Conservation (phyloP, 1,140 invertebrate genomes). For the Zaprionus gabonicus region DNA sequence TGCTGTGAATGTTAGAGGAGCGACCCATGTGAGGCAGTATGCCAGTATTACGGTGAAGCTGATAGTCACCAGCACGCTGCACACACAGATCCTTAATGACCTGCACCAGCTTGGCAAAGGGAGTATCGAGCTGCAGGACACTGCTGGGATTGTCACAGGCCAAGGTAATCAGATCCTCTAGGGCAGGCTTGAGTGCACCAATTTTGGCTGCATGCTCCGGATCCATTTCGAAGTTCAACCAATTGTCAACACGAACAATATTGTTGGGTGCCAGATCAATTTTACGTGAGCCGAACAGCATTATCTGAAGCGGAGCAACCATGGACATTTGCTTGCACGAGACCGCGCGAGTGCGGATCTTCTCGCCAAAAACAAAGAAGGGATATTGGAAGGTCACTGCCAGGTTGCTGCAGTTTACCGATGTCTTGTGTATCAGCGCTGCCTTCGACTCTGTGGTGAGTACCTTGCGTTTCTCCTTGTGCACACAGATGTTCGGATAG, state of each 20-base stretch:
- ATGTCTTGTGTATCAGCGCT: slow-evolving; percentile 98
- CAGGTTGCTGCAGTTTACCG: slow-evolving; percentile 96
- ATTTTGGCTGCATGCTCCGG: slow-evolving; percentile 91
- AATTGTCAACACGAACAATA: slow-evolving; percentile 93
- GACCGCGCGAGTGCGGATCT: slow-evolving; percentile 98
- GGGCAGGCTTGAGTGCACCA: slow-evolving; percentile 92
- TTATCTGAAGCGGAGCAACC: slow-evolving; percentile 96
- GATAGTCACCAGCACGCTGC: slow-evolving; percentile 89
- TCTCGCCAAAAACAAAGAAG: slow-evolving; percentile 99
- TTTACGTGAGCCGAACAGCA: slow-evolving; percentile 96
- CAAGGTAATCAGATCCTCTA: slow-evolving; percentile 93
- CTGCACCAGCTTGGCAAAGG: slow-evolving; percentile 87
- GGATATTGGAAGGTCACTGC: slow-evolving; percentile 95
- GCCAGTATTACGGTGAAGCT: slow-evolving; percentile 86
- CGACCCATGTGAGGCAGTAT: slow-evolving; percentile 83
- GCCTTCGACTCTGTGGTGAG: slow-evolving; percentile 97
- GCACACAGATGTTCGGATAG: slow-evolving; percentile 98
- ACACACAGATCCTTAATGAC: slow-evolving; percentile 89
- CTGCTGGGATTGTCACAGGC: slow-evolving; percentile 92
- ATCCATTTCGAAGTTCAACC: slow-evolving; percentile 96
- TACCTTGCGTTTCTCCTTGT: slow-evolving; percentile 98
- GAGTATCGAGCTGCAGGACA: slow-evolving; percentile 86
- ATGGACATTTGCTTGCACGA: slow-evolving; percentile 99
- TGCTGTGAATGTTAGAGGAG: neutral
- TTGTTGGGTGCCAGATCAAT: slow-evolving; percentile 91